phyloP scores from a whole-genome alignment of 1,140 invertebrate species.

The Oedothorax gibbosus region DNA sequence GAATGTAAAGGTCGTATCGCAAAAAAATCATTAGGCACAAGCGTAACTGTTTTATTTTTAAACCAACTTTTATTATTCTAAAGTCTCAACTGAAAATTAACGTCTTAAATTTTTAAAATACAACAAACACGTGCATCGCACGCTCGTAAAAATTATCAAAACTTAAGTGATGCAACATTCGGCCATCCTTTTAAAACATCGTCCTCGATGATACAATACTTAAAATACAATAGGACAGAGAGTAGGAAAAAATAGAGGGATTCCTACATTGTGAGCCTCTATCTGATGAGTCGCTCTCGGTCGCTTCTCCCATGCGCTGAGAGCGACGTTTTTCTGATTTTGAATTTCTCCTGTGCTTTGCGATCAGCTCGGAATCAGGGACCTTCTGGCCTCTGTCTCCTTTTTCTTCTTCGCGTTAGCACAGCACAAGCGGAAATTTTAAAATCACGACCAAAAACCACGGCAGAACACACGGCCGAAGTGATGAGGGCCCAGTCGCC shows the following conservation, averaged over 20 bases:
- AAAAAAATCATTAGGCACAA: no score
- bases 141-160: no score
- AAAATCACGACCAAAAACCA: conserved; percentile 53
- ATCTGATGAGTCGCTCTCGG: conserved; percentile 34
- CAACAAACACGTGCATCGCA: no score
- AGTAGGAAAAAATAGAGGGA: conserved; percentile 55
- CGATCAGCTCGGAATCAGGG: conserved; percentile 43
- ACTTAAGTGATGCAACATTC: no score
- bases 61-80: no score
- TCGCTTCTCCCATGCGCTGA: conserved; percentile 59
- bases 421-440: conserved; percentile 50
- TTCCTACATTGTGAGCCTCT: conserved; percentile 55
- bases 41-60: no score
- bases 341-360: conserved; percentile 48
- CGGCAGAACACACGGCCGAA: conserved; percentile 53
- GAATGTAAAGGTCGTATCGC: no score
- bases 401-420: conserved; percentile 38
- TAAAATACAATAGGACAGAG: no score
- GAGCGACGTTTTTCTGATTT: conserved; percentile 47
- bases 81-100: no score
- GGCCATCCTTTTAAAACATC: no score
- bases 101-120: no score
- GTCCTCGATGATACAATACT: no score
- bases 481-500: conserved; percentile 49
- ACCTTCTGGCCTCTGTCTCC: conserved; percentile 43